Evolutionary conservation across 2,797 vertebrate species (phyloP).

Genomic region (Pangasius krempfi): DNA sequence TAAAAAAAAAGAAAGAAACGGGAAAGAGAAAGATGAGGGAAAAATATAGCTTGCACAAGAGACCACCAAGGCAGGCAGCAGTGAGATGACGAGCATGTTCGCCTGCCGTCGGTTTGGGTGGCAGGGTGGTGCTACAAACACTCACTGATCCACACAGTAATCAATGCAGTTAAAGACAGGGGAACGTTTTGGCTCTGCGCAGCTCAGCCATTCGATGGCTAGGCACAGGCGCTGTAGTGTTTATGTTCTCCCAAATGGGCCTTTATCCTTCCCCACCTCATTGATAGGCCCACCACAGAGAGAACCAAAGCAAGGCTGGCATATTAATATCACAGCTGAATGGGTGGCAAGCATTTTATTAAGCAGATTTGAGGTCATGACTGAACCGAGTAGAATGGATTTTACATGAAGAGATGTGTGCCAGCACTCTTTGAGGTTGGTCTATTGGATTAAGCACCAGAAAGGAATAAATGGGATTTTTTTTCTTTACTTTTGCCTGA

Average conservation of each 20-base stretch:
- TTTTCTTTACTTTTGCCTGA: slow-evolving; percentile 32
- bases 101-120: slow-evolving; percentile 76
- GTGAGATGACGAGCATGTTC: slow-evolving; percentile 68
- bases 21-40: slow-evolving; percentile 72
- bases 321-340: slow-evolving; percentile 54
- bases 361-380: slow-evolving; percentile 41
- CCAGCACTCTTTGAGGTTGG: slow-evolving; percentile 68
- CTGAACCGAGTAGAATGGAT: slow-evolving; percentile 39
- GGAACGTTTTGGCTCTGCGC: slow-evolving; percentile 18
- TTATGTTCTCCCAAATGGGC: slow-evolving; percentile 34
- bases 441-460: slow-evolving; percentile 69
- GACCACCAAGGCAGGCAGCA: slow-evolving; percentile 80
- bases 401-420: slow-evolving; percentile 49
- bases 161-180: slow-evolving; percentile 70
- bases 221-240: slow-evolving; percentile 23
- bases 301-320: slow-evolving; percentile 28
- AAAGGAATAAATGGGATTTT: slow-evolving; percentile 62
- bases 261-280: slow-evolving; percentile 37
- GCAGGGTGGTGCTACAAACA: slow-evolving; percentile 73
- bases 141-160: slow-evolving; percentile 69
- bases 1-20: slow-evolving; percentile 70
- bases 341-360: slow-evolving; percentile 48
- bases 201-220: slow-evolving; percentile 20
- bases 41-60: slow-evolving; percentile 81
- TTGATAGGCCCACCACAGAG: slow-evolving; percentile 48